Conservation (phyloP, 2,888 invertebrate species). For the Bursaphelenchus okinawaensis region DNA sequence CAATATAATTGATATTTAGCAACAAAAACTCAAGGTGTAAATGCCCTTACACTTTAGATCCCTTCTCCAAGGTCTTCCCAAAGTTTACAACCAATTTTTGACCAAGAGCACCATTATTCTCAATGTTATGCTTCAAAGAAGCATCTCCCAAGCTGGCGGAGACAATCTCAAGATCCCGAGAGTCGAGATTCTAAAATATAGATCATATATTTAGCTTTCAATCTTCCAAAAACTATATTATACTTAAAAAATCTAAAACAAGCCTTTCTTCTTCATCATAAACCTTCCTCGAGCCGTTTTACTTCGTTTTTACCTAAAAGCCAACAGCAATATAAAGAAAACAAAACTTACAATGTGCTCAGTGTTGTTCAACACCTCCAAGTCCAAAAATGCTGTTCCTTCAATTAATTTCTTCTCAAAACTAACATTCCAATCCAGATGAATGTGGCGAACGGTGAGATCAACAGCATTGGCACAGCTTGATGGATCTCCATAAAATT, state of each 20-base stretch:
- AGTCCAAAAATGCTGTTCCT: slow-evolving; percentile 39
- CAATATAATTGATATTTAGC: too few relatives aligned
- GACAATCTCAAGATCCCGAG: slow-evolving; percentile 43
- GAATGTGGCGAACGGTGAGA: slow-evolving; percentile 45
- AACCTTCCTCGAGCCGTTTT: too few relatives aligned
- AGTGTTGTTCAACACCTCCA: slow-evolving; percentile 36
- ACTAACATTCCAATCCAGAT: slow-evolving; percentile 50
- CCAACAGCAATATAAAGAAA: too few relatives aligned
- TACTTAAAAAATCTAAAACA: too few relatives aligned
- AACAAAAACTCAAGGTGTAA: too few relatives aligned
- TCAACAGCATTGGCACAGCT: slow-evolving; percentile 42
- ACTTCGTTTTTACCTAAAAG: too few relatives aligned
- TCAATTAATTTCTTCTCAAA: slow-evolving; percentile 37
- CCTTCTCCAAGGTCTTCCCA: background rate
- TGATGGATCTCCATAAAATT: slow-evolving; percentile 31
- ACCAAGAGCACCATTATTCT: slow-evolving; percentile 21
- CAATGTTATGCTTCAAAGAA: slow-evolving; percentile 8
- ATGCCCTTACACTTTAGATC: slow-evolving; percentile 19
- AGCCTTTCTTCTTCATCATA: too few relatives aligned
- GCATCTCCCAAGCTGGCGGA: slow-evolving; percentile 37
- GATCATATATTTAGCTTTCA: too few relatives aligned
- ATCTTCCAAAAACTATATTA: too few relatives aligned
- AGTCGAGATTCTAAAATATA: slow-evolving; percentile 42
- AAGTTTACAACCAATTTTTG: slow-evolving; percentile 8
- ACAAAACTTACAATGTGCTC: slow-evolving; percentile 38